Percentiles rank a stretch among this genome's conserved stretches.
Evolutionary conservation across 1,140 invertebrate species (phyloP).

Genomic region (Achatina immaculata): DNA sequence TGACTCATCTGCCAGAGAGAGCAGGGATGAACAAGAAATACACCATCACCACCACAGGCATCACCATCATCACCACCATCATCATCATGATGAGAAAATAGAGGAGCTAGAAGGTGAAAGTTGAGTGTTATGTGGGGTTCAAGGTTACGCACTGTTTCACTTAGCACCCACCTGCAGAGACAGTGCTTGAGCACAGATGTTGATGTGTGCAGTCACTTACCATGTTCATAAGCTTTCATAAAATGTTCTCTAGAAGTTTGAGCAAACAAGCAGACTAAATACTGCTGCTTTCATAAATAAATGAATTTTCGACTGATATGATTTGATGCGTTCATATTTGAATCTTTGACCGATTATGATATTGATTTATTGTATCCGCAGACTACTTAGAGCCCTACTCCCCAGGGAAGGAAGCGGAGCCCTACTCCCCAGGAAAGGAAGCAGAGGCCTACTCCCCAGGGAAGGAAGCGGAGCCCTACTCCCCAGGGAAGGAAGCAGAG

Average conservation of each 20-base stretch:
- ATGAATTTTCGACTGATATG: too few species aligned
- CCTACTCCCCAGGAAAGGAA: slow-evolving; percentile 40
- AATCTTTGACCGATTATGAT: too few species aligned
- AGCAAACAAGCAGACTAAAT: too few species aligned
- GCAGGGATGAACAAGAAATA: slow-evolving; percentile 9
- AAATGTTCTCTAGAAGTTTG: too few species aligned
- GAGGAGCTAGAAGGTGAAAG: not conserved
- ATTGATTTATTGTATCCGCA: too few species aligned
- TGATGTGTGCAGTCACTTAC: too few species aligned
- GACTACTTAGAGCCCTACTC: slow-evolving; percentile 45
- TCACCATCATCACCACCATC: slow-evolving; percentile 35
- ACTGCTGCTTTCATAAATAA: too few species aligned
- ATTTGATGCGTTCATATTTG: too few species aligned
- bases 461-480: slow-evolving; percentile 37
- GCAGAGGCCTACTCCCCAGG: slow-evolving; percentile 35
- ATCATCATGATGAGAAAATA: slow-evolving; percentile 10
- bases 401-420: slow-evolving; percentile 35
- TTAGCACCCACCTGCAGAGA: not conserved
- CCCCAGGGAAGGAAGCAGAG: slow-evolving; percentile 31
- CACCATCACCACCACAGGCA: slow-evolving; percentile 15
- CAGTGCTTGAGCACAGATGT: not conserved
- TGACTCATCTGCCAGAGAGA: not conserved
- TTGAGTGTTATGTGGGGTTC: too few species aligned
- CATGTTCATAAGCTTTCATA: too few species aligned
- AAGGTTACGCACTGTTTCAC: not conserved